Evolutionary conservation across 2,113 vertebrate species (phyloP), one percentile per base, ranked within the genome.

Genomic region (Edolisoma coerulescens): DNA sequence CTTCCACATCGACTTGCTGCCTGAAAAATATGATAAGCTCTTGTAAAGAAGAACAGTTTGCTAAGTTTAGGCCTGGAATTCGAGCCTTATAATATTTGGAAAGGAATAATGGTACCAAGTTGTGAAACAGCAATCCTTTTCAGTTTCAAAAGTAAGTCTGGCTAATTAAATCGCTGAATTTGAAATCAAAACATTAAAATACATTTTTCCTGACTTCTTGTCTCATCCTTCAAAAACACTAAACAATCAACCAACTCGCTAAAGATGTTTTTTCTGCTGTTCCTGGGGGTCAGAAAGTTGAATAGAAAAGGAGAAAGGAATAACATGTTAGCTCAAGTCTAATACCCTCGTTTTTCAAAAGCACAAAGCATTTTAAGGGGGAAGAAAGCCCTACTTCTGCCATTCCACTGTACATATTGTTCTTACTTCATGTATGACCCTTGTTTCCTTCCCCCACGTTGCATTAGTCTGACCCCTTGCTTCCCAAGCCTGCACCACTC

Each of bases 381-480:
- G 35, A 74, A 50, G 33, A n/a, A 56, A 35, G 24, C 1, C 12
- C 21, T 21, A 14, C 17, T 57, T 79, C 61, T 39, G 17, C 23
- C 23, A 32, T 18, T 35, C 41, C 21, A 35, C 26, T 60, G 35
- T 68, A 64, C 10, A 6, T 49, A 39, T 8, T 68, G 60, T n/a
- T 90, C 20, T 20, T 10, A 7, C 13, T 69, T 20, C 35, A 47
- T 3, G 4, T 19, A 50, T 13, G 30, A n/a, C 9, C 16, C 39
- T 45, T 1, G 1, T 20, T 26, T 24, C 59, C 22, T 24, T 50
- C 5, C 19, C 16, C 11, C 3, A 4, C 9, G n/a, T 39, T 1
- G 0, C 41, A 28, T 10, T 4, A 60, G 30, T 16, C 44, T 10
- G 9, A 50, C 22, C 11, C 64, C 49, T 69, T 54, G 35, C 39